Conservation (phyloP, 2,113 vertebrate genomes). For the Sylvicapra grimmia region DNA sequence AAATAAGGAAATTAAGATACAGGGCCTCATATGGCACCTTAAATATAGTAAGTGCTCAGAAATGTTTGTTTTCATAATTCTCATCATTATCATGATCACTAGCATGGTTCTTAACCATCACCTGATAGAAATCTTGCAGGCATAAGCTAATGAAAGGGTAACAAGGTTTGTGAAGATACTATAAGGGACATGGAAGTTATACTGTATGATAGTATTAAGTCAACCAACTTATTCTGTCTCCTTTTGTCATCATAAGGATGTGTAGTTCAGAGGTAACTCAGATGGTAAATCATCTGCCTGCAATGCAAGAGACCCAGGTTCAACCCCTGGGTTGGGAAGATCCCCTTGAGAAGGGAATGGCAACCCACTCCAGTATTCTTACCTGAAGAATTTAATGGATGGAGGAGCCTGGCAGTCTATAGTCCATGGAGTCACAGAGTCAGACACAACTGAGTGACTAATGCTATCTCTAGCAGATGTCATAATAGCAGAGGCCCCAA, state of each 20-base stretch:
- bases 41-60: background rate
- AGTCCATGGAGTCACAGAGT: background rate
- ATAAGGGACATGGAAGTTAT: background rate
- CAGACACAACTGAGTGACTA: background rate
- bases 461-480: background rate
- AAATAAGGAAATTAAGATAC: background rate
- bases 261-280: background rate
- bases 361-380: background rate
- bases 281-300: background rate
- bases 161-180: background rate
- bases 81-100: background rate
- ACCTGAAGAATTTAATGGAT: background rate
- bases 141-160: background rate
- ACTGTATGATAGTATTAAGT: background rate
- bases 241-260: background rate
- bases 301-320: background rate
- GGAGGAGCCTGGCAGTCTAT: too few relatives aligned
- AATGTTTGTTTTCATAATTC: background rate
- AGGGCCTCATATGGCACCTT: background rate
- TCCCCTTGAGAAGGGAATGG: background rate
- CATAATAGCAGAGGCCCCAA: background rate
- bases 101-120: background rate
- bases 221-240: background rate
- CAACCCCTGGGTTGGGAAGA: fast-evolving
- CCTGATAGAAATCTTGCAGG: background rate